Evolutionary conservation across 2,797 vertebrate species (phyloP).

Genomic region (Garrulus glandarius): DNA sequence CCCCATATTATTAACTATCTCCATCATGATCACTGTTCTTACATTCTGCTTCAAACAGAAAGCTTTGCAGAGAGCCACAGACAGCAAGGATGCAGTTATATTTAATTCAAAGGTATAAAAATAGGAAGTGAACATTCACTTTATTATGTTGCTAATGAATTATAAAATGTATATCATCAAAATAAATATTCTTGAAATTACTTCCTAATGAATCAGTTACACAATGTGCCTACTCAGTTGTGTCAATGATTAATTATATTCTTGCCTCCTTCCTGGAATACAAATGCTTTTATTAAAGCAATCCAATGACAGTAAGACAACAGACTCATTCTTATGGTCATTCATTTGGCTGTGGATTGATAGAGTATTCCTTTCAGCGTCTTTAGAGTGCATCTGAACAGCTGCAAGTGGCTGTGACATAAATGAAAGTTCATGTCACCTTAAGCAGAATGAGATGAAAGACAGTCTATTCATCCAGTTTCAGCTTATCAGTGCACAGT

Average conservation of each 20-base stretch:
- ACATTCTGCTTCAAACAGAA: neutral
- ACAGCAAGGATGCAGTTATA: neutral
- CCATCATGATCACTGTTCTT: neutral
- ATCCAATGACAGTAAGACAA: slow-evolving; percentile 46
- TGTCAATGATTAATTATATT: slow-evolving; percentile 71
- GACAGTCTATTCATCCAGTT: slow-evolving; percentile 27
- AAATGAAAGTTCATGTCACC: slow-evolving; percentile 37
- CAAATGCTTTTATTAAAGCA: slow-evolving; percentile 61
- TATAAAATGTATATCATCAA: slow-evolving; percentile 47
- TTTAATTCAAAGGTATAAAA: slow-evolving; percentile 53
- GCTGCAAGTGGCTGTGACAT: slow-evolving; percentile 50
- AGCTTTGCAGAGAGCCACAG: neutral
- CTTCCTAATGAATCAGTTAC: slow-evolving; percentile 58
- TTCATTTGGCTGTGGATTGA: slow-evolving; percentile 34
- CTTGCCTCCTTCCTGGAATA: slow-evolving; percentile 60
- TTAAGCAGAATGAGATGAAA: slow-evolving; percentile 46
- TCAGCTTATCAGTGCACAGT: slow-evolving; percentile 36
- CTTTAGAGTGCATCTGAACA: slow-evolving; percentile 45
- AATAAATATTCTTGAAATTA: slow-evolving; percentile 62
- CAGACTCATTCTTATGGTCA: slow-evolving; percentile 28
- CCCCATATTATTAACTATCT: rapidly evolving
- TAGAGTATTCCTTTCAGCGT: slow-evolving; percentile 26
- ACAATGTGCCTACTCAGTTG: slow-evolving; percentile 59
- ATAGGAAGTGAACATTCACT: slow-evolving; percentile 23
- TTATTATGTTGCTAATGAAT: slow-evolving; percentile 63